These are phyloP conservation scores for Lemur catta DNA, from an alignment of 2,797 vertebrate genomes.

Conservation along the genomic window DNA sequence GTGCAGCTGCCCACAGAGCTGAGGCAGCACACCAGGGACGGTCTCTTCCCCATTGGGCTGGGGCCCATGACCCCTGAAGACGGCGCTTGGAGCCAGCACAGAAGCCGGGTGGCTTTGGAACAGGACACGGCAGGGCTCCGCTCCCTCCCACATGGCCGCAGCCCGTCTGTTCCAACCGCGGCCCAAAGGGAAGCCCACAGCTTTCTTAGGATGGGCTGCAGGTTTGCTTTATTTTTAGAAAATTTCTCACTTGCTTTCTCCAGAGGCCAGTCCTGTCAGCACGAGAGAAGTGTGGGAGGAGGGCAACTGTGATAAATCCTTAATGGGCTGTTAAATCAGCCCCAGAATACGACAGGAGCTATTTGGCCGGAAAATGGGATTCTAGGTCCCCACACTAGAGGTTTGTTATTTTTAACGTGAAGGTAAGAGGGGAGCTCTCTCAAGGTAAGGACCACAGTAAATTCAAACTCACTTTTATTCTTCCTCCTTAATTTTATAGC, in stretches of 20 bases:
- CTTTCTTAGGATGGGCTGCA: neutral
- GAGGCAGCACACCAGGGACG: neutral
- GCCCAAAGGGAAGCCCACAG: neutral
- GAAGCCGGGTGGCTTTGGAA: neutral
- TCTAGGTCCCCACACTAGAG: slow-evolving; percentile 69
- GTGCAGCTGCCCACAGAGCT: neutral
- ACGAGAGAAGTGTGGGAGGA: neutral
- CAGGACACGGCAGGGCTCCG: neutral
- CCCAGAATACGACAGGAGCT: slow-evolving; percentile 64
- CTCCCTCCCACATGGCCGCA: neutral
- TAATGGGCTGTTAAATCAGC: slow-evolving; percentile 76
- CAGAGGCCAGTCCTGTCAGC: neutral
- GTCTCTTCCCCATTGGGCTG: neutral
- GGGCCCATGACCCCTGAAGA: neutral
- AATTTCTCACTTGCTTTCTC: slow-evolving; percentile 46
- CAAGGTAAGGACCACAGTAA: slow-evolving; percentile 57
- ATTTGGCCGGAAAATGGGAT: slow-evolving; percentile 68
- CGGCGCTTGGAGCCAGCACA: neutral
- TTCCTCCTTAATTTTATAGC: neutral
- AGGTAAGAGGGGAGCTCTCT: slow-evolving; percentile 74
- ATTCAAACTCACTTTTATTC: slow-evolving; percentile 43
- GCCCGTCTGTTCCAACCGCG: slow-evolving; percentile 61
- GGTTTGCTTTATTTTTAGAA: slow-evolving; percentile 45
- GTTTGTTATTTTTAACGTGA: slow-evolving; percentile 70
- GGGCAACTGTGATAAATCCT: slow-evolving; percentile 66